phyloP scores from a whole-genome alignment of 2,113 vertebrate genomes.

The Vidua chalybeata region DNA sequence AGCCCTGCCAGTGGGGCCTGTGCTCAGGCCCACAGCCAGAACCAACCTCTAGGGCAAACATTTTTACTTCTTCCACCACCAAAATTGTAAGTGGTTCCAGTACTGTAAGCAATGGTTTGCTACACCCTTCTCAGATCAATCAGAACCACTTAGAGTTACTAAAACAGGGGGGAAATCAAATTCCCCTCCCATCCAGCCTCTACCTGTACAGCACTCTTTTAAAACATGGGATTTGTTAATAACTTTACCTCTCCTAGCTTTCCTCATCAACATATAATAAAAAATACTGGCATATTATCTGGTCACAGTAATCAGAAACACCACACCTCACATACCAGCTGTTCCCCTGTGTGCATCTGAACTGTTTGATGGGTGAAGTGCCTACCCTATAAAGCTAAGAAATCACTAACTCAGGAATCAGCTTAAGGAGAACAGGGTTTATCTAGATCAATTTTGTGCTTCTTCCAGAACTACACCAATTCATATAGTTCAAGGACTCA shows the following conservation, averaged over 20 bases:
- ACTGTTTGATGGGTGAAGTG: fast-evolving
- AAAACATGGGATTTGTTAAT: not conserved
- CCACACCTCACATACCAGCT: not conserved
- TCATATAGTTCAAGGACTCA: not conserved
- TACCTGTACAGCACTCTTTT: not conserved
- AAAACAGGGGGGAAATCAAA: not conserved
- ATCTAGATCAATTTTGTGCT: not conserved
- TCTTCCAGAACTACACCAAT: not conserved
- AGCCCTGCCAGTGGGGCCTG: not conserved
- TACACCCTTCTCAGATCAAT: not conserved
- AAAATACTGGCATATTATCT: not conserved
- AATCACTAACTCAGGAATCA: not conserved
- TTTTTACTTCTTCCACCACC: not conserved
- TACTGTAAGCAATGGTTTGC: not conserved
- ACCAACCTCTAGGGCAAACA: not conserved
- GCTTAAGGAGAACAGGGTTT: not conserved
- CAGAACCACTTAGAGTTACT: not conserved
- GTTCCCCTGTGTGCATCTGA: not conserved
- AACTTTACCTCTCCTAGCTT: not conserved
- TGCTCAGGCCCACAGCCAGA: not conserved
- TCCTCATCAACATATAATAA: not conserved
- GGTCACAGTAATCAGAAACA: not conserved
- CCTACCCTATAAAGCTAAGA: not conserved
- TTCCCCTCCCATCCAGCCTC: not conserved
- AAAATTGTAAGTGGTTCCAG: not conserved